Percentiles rank a stretch among this genome's conserved stretches.
Conservation (phyloP, 2,113 vertebrate genomes). For the Neopipo cinnamomea region DNA sequence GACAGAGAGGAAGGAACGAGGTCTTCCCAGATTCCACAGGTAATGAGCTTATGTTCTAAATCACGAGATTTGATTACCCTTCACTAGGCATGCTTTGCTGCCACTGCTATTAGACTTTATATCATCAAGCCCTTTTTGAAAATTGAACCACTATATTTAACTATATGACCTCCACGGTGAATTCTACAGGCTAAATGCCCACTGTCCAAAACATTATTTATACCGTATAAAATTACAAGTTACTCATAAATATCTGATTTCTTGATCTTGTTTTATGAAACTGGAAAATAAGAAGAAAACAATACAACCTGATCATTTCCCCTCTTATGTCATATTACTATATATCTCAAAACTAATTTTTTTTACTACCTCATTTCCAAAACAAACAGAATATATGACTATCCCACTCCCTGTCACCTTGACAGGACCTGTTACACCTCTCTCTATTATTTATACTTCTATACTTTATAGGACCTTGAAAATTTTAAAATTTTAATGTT, state of each 20-base stretch:
- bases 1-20: conserved; percentile 9
- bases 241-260: neutral
- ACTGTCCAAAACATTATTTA: neutral
- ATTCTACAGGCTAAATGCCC: neutral
- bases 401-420: neutral
- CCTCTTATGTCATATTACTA: neutral
- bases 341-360: neutral
- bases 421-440: neutral
- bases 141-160: conserved; percentile 31
- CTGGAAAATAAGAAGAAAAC: neutral
- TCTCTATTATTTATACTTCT: neutral
- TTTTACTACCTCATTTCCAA: neutral
- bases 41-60: neutral
- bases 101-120: conserved; percentile 14
- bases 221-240: neutral
- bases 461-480: neutral
- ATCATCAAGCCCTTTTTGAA: conserved; percentile 9
- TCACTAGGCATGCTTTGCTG: neutral
- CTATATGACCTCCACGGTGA: neutral
- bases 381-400: neutral
- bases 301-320: neutral
- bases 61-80: conserved; percentile 13
- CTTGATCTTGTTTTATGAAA: neutral
- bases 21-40: conserved; percentile 7
- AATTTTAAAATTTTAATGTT: neutral